Evolutionary conservation across 1,140 invertebrate species (phyloP).

Genomic region (Polypedilum pembai): DNA sequence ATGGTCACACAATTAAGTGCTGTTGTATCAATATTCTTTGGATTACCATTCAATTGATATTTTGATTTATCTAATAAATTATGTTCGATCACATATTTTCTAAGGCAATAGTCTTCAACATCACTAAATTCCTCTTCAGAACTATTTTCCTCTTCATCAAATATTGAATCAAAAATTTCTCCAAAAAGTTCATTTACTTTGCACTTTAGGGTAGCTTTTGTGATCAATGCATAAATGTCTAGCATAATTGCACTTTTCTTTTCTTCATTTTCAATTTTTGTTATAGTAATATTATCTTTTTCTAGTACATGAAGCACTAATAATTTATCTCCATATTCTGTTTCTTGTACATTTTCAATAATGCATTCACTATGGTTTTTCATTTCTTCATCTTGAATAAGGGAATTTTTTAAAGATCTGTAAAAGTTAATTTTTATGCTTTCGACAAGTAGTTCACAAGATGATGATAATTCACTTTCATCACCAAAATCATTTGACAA

Average conservation of each 20-base stretch:
- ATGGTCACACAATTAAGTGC: not conserved
- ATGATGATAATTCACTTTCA: not conserved
- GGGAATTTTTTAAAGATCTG: not conserved
- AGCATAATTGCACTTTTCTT: not conserved
- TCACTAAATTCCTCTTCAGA: not conserved
- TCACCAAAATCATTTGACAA: not conserved
- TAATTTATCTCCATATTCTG: not conserved
- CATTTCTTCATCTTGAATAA: not conserved
- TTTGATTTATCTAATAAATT: not conserved
- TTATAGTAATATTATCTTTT: not conserved
- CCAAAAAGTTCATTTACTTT: not conserved
- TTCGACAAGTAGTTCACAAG: not conserved
- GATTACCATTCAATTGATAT: not conserved
- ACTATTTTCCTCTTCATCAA: not conserved
- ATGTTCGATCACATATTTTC: not conserved
- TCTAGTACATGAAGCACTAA: not conserved
- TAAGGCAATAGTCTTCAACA: not conserved
- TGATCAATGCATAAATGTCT: not conserved
- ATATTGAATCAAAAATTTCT: not conserved
- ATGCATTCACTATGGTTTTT: not conserved
- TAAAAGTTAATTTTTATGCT: not conserved
- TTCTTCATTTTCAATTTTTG: not conserved
- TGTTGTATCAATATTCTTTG: not conserved
- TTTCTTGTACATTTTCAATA: not conserved
- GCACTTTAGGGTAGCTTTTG: not conserved